These are phyloP conservation scores for Antechinus stuartii DNA, from an alignment of 2,113 vertebrate genomes.

Conservation along the genomic window DNA sequence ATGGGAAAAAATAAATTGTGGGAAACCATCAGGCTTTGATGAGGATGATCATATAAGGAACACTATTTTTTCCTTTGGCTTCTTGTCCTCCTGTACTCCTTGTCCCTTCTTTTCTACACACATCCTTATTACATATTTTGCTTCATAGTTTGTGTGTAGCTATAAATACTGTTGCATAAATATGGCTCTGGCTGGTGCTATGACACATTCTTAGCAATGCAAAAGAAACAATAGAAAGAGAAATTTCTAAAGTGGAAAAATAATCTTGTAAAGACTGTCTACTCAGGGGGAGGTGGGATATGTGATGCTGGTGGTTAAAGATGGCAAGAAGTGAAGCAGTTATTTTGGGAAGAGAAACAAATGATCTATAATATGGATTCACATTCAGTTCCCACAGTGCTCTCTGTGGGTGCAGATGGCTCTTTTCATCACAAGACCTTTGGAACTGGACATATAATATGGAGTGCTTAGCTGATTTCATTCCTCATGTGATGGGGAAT, in stretches of 20 bases:
- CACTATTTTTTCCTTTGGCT: background rate
- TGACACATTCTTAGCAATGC: background rate
- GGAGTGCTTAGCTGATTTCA: no score
- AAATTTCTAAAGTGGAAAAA: background rate
- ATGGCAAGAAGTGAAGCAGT: background rate
- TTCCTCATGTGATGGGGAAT: no score
- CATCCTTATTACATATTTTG: background rate
- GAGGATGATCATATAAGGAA: background rate
- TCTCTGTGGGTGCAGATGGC: no score
- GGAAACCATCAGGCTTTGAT: conserved; percentile 1
- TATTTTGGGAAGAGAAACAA: background rate
- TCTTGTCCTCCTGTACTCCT: background rate
- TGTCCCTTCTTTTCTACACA: background rate
- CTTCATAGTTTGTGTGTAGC: background rate
- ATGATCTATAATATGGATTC: background rate
- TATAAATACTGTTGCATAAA: background rate
- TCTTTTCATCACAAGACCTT: no score
- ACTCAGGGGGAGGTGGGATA: background rate
- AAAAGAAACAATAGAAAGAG: background rate
- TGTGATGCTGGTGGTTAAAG: background rate
- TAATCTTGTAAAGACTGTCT: background rate
- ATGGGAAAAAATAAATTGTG: conserved; percentile 28
- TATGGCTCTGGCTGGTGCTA: background rate
- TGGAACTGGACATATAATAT: no score
- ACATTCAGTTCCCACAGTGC: no score